Evolutionary conservation across 2,113 vertebrate species (phyloP).

Genomic region (Hiodon alosoides): DNA sequence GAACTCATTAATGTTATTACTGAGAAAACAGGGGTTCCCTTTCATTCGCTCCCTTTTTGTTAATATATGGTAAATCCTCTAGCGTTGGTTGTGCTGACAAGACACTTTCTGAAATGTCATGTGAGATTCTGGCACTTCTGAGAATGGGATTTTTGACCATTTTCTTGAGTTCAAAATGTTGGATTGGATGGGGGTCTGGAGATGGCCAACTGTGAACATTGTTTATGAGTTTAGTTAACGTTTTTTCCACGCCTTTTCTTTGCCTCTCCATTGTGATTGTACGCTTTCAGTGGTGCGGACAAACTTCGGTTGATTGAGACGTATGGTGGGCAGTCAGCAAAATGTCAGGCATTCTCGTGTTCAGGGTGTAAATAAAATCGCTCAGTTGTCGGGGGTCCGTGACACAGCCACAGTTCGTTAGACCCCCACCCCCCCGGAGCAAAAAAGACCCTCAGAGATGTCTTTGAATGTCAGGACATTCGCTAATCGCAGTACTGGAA

Average conservation of each 20-base stretch:
- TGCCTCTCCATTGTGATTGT: not conserved
- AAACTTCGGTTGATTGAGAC: constrained; percentile 27
- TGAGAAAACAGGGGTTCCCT: too few species aligned
- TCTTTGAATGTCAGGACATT: not conserved
- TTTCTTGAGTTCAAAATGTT: too few species aligned
- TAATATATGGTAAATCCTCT: too few species aligned
- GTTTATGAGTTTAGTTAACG: not conserved
- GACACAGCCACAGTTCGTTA: not conserved
- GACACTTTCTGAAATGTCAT: too few species aligned
- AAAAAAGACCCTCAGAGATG: not conserved
- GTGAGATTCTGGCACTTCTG: too few species aligned
- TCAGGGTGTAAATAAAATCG: constrained; percentile 15
- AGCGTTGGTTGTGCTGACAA: too few species aligned
- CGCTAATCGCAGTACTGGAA: not conserved
- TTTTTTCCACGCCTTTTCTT: not conserved
- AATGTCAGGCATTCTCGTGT: constrained; percentile 15
- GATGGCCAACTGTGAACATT: not conserved
- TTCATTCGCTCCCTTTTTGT: too few species aligned
- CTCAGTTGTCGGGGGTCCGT: not conserved
- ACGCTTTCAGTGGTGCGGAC: not conserved
- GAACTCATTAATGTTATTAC: too few species aligned
- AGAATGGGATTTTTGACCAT: too few species aligned
- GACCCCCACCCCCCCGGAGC: too few species aligned
- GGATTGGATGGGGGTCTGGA: too few species aligned
- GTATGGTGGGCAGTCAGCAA: constrained; percentile 13